Evolutionary conservation across 2,113 vertebrate species (phyloP).

Genomic region (human): DNA sequence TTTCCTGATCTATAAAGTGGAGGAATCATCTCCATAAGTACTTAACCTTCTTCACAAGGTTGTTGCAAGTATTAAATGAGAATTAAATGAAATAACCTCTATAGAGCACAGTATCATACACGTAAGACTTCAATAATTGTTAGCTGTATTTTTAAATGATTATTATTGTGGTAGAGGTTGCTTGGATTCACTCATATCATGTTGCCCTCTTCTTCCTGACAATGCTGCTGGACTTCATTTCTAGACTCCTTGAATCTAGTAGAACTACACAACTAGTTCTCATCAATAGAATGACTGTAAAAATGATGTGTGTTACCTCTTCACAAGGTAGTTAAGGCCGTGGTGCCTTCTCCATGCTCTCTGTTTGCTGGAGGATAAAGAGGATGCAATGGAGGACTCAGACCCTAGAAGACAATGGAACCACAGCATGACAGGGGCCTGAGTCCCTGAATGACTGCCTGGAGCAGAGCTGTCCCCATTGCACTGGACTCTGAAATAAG

Average conservation of each 20-base stretch:
- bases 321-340: background rate
- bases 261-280: background rate
- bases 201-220: background rate
- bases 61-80: background rate
- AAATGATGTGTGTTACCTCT: background rate
- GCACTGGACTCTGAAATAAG: background rate
- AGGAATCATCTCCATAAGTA: background rate
- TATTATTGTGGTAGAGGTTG: background rate
- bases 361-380: background rate
- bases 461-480: background rate
- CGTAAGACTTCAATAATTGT: background rate
- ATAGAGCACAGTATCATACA: background rate
- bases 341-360: background rate
- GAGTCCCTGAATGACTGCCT: background rate
- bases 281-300: background rate
- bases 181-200: background rate
- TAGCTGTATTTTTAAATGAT: background rate
- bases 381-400: background rate
- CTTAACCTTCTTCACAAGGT: background rate
- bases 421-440: background rate
- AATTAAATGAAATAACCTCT: background rate
- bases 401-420: background rate
- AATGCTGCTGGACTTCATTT: background rate
- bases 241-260: background rate
- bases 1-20: background rate